Evolutionary conservation across 1,140 invertebrate species (phyloP).

Genomic region (Halictus rubicundus): DNA sequence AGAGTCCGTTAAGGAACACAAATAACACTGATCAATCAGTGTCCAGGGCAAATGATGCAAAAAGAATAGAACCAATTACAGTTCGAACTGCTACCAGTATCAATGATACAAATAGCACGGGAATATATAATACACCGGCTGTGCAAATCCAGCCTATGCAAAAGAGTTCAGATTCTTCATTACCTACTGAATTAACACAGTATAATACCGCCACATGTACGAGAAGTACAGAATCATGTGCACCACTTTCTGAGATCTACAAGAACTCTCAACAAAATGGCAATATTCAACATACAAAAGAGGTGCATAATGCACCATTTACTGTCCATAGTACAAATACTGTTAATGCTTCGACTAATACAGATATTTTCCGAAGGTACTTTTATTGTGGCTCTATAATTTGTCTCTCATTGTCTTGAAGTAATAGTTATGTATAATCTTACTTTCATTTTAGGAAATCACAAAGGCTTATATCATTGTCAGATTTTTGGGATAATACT

Average conservation of each 20-base stretch:
- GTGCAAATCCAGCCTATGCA: not conserved
- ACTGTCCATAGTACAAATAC: constrained; percentile 12
- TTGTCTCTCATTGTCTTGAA: not conserved
- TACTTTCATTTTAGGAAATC: constrained; percentile 62
- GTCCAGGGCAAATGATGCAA: not conserved
- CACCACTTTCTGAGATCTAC: constrained; percentile 17
- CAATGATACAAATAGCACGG: constrained; percentile 8
- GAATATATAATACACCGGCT: not conserved
- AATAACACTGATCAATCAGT: constrained; percentile 18
- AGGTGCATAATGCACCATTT: constrained; percentile 15
- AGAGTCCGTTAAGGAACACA: not conserved
- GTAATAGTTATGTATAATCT: not conserved
- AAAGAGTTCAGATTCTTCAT: not conserved
- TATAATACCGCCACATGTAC: not conserved
- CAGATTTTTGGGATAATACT: constrained; percentile 81
- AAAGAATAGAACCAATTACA: constrained; percentile 20
- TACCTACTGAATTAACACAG: constrained; percentile 18
- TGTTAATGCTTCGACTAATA: constrained; percentile 50
- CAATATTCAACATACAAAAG: constrained; percentile 27
- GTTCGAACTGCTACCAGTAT: not conserved
- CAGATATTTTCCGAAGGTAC: constrained; percentile 65
- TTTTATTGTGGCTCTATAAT: not conserved
- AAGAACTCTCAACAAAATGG: constrained; percentile 30
- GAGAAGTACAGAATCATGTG: constrained; percentile 1
- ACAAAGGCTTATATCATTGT: constrained; percentile 78